A percentile compares a stretch with the other conserved stretches of the same genome.
Conservation (phyloP, 1,140 invertebrate species). For the Musca domestica region DNA sequence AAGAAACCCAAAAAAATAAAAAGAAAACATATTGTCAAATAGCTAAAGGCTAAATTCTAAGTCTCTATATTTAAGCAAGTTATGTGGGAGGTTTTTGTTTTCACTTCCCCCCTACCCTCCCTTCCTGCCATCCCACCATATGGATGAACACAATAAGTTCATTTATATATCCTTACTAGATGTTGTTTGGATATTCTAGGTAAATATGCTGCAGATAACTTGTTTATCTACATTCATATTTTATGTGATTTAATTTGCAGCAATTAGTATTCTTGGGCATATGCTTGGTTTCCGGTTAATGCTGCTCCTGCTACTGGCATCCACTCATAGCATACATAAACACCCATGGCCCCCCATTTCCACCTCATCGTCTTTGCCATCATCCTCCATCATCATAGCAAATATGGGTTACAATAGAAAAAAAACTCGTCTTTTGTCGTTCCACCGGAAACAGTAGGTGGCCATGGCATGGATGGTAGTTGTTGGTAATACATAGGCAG, state of each 20-base stretch:
- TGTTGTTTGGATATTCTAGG: too few relatives aligned
- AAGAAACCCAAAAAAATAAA: too few relatives aligned
- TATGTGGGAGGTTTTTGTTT: too few relatives aligned
- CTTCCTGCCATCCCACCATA: too few relatives aligned
- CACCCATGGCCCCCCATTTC: neutral
- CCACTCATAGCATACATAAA: neutral
- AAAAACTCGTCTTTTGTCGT: neutral
- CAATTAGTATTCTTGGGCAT: slow-evolving; percentile 19
- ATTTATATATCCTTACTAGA: too few relatives aligned
- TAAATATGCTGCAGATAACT: neutral
- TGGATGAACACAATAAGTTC: too few relatives aligned
- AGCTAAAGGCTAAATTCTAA: too few relatives aligned
- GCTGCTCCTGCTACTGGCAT: neutral
- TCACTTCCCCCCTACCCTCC: too few relatives aligned
- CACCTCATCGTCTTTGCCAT: neutral
- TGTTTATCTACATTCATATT: slow-evolving; percentile 12
- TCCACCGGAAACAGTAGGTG: neutral
- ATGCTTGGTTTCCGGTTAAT: slow-evolving; percentile 8
- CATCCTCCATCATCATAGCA: neutral
- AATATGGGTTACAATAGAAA: neutral
- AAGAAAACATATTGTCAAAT: too few relatives aligned
- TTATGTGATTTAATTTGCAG: slow-evolving; percentile 16
- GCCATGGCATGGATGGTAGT: too few relatives aligned
- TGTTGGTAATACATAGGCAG: too few relatives aligned
- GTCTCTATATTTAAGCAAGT: too few relatives aligned